Base-by-base conservation (phyloP, 1,140 invertebrate genomes). In the Batillaria attramentaria region DNA sequence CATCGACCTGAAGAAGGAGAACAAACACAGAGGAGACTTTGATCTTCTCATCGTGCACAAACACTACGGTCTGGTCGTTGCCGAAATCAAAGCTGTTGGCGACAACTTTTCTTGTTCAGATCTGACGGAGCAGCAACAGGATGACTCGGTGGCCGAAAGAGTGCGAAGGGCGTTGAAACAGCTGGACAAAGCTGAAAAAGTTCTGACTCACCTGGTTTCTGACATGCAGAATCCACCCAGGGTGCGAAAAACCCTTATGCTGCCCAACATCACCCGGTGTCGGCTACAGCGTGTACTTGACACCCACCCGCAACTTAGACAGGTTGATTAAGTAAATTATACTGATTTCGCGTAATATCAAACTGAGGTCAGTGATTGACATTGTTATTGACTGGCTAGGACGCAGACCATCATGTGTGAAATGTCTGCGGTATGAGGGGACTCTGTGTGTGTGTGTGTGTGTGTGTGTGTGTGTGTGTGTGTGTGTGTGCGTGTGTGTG, bases 11-110 rank as follows among this genome's bases (percentile, higher is more conserved):
- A 33, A 41, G 24, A 4, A 16, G 4, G 13, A 20, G 16, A 33
- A 33, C 20, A 69, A 69, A 24, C 66, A 69, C 37, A 35, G 66
- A 8, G 66, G 66, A 10, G 66, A 69, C 35, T 69, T 69, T 41
- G 66, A 69, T 24, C 3, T 69, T 10, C 66, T 69, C 35, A 41
- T 69, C 66, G 16, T 69, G 20, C 66, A 69, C 39, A 39, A 41
- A 28, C 39, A 69, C 6, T 69, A 41, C 37, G 66, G 66, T 24
- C 20, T 69, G 6, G 20, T 69, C 3, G 66, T 41, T 24, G 39
- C 37, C 37, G 66, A 69, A n/a, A 42, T 69, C 18, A 69, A 69
- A n/a, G 39, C 66, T 24, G 39, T 69, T 6, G 66, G 66, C 3
- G 35, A 35, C 24, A n/a, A 69, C 13, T 69, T 69, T 28, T 41